A percentile compares a stretch with the other conserved stretches of the same genome.
These are phyloP conservation scores for Oscheius myriophilus DNA, from an alignment of 2,888 invertebrate species.

Conservation along the genomic window DNA sequence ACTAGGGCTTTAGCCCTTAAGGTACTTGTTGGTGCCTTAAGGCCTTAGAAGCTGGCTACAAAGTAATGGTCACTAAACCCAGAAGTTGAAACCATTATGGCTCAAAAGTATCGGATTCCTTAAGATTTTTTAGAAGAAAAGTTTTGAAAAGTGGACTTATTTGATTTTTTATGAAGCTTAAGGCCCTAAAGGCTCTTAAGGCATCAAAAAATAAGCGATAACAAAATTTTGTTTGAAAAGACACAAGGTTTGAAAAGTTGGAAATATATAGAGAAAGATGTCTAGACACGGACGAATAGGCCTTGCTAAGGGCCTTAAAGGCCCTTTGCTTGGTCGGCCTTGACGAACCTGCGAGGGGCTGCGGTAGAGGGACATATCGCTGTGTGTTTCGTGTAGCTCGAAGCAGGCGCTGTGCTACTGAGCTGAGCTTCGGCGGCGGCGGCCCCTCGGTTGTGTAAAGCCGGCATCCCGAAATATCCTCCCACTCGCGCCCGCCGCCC, in stretches of 20 bases:
- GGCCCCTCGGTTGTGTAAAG: conserved; percentile 21
- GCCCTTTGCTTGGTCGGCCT: background rate
- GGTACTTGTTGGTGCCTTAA: too few species aligned
- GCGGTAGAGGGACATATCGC: conserved; percentile 31
- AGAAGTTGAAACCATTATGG: too few species aligned
- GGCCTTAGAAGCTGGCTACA: too few species aligned
- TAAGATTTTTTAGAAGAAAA: too few species aligned
- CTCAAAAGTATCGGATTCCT: too few species aligned
- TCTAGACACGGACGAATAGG: background rate
- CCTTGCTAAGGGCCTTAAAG: background rate
- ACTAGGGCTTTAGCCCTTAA: too few species aligned
- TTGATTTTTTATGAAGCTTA: too few species aligned
- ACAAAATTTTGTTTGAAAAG: too few species aligned
- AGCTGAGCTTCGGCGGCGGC: conserved; percentile 25
- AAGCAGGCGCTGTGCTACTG: conserved; percentile 25
- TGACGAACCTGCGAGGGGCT: conserved; percentile 30
- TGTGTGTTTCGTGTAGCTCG: conserved; percentile 25
- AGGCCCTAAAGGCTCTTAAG: too few species aligned
- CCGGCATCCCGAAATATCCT: conserved; percentile 26
- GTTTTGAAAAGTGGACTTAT: too few species aligned
- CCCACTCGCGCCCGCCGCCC: conserved; percentile 20
- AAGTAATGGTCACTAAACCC: too few species aligned
- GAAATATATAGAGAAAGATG: conserved; percentile 2
- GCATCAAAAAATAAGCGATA: too few species aligned
- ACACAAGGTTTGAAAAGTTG: background rate